phyloP scores from a whole-genome alignment of 2,797 vertebrate genomes.

The Threskiornis aethiopicus region DNA sequence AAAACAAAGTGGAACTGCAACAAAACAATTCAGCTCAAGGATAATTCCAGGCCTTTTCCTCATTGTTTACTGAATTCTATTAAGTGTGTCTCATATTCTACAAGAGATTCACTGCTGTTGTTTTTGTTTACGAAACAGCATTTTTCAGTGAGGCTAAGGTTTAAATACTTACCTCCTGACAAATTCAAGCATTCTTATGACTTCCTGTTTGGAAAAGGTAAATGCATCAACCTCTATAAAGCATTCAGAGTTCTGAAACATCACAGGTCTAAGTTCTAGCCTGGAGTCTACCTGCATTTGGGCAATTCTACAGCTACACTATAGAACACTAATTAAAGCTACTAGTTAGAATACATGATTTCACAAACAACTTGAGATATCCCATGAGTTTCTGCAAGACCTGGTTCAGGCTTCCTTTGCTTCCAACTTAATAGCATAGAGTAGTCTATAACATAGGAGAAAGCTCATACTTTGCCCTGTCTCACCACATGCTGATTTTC shows the following conservation, averaged over 20 bases:
- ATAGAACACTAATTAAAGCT: background rate
- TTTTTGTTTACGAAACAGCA: background rate
- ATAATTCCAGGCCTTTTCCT: background rate
- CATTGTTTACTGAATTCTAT: background rate
- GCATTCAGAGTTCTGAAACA: background rate
- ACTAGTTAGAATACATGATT: background rate
- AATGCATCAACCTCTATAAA: background rate
- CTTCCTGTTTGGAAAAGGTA: background rate
- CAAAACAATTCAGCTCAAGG: background rate
- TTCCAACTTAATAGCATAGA: background rate
- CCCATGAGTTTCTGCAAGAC: background rate
- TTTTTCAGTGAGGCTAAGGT: background rate
- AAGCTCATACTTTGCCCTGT: background rate
- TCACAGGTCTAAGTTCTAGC: background rate
- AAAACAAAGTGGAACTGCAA: background rate
- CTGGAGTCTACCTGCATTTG: background rate
- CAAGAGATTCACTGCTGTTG: background rate
- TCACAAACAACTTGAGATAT: background rate
- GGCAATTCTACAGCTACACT: background rate
- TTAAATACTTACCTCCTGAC: background rate
- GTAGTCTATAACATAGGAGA: background rate
- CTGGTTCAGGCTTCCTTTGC: background rate
- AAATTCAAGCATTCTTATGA: background rate
- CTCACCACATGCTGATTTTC: background rate
- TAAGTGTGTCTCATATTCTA: background rate